These are phyloP conservation scores for Calidris pygmaea DNA, from an alignment of 2,113 vertebrate species.

Conservation along the genomic window DNA sequence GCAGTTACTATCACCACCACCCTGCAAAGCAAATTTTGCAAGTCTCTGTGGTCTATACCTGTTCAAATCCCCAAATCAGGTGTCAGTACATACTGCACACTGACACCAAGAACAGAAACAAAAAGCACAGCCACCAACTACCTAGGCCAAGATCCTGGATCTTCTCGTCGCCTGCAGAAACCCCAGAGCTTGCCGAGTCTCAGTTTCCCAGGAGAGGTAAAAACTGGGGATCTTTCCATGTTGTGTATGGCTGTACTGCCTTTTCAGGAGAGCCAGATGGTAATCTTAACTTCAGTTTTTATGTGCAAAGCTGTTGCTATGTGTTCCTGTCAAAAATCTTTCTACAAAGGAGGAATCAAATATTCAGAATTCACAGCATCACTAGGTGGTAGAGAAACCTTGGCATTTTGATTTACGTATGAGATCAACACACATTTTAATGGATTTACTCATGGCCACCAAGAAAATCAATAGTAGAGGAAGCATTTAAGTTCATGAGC, in stretches of 20 bases:
- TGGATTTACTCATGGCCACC: background rate
- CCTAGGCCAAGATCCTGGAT: background rate
- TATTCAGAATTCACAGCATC: background rate
- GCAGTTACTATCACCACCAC: background rate
- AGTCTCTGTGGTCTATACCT: background rate
- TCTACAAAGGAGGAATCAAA: background rate
- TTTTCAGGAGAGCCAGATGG: background rate
- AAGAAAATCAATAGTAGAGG: background rate
- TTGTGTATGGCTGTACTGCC: background rate
- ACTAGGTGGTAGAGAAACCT: background rate
- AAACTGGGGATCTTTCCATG: background rate
- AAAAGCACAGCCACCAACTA: background rate
- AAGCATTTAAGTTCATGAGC: background rate
- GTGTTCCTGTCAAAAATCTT: background rate
- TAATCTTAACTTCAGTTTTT: background rate
- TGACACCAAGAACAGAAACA: background rate
- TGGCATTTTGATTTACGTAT: background rate
- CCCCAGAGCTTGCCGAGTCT: background rate
- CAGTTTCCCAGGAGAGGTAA: background rate
- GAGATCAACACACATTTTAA: background rate
- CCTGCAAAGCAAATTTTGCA: background rate
- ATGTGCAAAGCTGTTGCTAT: background rate
- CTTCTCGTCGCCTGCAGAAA: background rate
- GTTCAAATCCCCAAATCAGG: background rate
- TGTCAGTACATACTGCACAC: background rate